Evolutionary conservation across 2,797 vertebrate species (phyloP).

Genomic region (Erethizon dorsatum): DNA sequence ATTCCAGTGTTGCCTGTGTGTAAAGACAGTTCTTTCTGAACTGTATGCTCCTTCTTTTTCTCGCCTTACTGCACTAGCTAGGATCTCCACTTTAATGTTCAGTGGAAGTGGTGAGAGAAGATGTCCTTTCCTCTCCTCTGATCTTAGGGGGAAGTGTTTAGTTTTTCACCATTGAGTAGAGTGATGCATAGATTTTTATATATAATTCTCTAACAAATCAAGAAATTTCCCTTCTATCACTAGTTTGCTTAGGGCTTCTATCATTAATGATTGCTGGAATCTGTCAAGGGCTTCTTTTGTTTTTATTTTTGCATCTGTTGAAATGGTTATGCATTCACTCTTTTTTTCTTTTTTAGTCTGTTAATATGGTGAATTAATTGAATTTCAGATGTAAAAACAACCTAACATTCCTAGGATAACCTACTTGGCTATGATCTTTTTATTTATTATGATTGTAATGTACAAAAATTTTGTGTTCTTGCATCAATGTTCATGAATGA

Average conservation of each 20-base stretch:
- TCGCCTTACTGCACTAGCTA: neutral
- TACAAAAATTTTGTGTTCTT: constrained; percentile 1
- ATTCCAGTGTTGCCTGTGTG: neutral
- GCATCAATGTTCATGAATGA: neutral
- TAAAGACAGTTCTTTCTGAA: constrained; percentile 2
- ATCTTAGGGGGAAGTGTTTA: neutral
- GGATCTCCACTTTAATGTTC: neutral
- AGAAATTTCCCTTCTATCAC: neutral
- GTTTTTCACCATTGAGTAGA: neutral
- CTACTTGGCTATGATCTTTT: neutral
- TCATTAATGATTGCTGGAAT: neutral
- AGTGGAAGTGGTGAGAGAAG: neutral
- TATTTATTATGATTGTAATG: neutral
- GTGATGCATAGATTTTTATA: neutral
- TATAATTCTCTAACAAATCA: neutral
- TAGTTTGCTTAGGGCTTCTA: neutral
- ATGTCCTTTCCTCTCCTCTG: neutral
- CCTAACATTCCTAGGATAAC: neutral
- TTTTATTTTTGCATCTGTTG: neutral
- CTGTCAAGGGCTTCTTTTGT: neutral
- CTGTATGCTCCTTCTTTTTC: neutral
- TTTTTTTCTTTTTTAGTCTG: neutral
- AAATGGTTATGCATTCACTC: neutral
- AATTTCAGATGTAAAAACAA: constrained; percentile 32
- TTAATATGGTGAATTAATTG: neutral